Evolutionary conservation across 2,797 vertebrate species (phyloP).

Genomic region (Micrastur ruficollis): DNA sequence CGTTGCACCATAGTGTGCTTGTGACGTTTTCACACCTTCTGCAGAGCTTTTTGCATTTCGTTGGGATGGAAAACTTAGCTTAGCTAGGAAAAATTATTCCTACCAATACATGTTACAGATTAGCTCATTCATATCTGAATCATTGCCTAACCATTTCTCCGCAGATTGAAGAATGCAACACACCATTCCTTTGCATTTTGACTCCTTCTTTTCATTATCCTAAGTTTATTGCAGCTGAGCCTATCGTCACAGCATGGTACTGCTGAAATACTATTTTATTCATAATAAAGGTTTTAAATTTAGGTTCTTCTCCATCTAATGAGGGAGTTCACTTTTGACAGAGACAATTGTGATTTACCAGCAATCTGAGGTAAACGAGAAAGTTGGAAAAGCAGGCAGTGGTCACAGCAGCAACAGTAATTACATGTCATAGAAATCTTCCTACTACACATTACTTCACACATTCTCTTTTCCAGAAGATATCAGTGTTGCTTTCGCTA

Average conservation of each 20-base stretch:
- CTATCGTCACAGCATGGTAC: not conserved
- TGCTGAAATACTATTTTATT: not conserved
- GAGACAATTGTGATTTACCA: not conserved
- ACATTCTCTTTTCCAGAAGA: not conserved
- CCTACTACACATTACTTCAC: not conserved
- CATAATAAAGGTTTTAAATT: not conserved
- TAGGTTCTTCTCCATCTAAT: not conserved
- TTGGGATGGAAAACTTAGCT: not conserved
- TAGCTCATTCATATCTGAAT: not conserved
- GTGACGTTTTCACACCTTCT: not conserved
- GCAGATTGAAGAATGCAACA: not conserved
- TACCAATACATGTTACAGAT: not conserved
- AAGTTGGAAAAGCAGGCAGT: not conserved
- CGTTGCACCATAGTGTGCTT: not conserved
- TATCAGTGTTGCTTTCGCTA: not conserved
- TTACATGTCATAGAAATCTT: not conserved
- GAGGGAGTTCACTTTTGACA: not conserved
- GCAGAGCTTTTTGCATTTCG: not conserved
- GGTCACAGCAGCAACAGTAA: not conserved
- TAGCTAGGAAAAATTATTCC: not conserved
- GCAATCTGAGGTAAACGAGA: not conserved
- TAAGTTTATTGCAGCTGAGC: not conserved
- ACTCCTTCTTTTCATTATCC: not conserved
- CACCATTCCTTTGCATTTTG: not conserved
- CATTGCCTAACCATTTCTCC: not conserved